Evolutionary conservation across 1,140 invertebrate species (phyloP).

Genomic region (Drosophila biarmipes): DNA sequence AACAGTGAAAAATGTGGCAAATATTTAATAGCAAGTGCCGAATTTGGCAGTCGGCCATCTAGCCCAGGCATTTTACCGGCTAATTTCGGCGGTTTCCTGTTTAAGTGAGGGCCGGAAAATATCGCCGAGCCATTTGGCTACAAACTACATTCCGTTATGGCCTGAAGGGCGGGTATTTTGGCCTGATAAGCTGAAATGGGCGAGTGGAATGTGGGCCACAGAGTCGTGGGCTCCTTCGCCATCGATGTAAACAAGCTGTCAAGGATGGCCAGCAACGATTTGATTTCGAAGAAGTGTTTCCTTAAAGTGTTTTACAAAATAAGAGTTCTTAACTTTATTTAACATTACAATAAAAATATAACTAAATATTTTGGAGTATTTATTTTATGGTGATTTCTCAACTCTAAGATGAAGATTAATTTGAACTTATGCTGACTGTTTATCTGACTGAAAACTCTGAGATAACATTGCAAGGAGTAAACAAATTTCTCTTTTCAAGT

Average conservation of each 20-base stretch:
- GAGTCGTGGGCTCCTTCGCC: conserved; percentile 28
- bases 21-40: conserved; percentile 65
- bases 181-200: conserved; percentile 16
- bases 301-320: conserved; percentile 8
- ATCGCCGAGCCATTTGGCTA: conserved; percentile 55
- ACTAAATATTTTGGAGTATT: no score
- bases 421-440: no score
- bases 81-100: conserved; percentile 54
- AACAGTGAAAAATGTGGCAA: conserved; percentile 49
- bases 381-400: no score
- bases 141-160: conserved; percentile 52
- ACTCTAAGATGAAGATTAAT: no score
- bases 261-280: conserved; percentile 63
- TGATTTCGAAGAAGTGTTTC: conserved; percentile 50
- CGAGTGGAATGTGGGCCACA: conserved; percentile 5
- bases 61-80: conserved; percentile 11
- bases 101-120: conserved; percentile 27
- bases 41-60: conserved; percentile 34
- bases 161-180: conserved; percentile 2
- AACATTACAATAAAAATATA: no score
- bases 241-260: conserved; percentile 78
- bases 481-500: no score
- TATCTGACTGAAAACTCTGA: no score
- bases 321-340: no score
- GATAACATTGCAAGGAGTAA: no score